Base-by-base conservation (phyloP, 2,113 vertebrate species). In the Beaufortia kweichowensis region DNA sequence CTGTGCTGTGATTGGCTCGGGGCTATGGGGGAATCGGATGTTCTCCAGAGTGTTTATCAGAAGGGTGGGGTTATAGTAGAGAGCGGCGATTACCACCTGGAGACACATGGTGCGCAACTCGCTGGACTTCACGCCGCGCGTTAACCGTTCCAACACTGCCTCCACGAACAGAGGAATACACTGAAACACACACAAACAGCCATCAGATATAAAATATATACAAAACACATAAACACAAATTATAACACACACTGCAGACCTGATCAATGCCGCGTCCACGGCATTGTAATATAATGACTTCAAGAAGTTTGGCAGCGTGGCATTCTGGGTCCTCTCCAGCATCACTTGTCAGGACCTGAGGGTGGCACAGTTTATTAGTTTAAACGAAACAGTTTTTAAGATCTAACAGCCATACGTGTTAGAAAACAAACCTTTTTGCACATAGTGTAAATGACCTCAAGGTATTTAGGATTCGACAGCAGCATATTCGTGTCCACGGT, bases 81-180 rank as follows among this genome's bases (percentile, higher is more conserved):
- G 91, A 0, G 95, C 95, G 19, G 96, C 96, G 17, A 99, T 97
- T 15, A 94, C 95, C 77, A 99, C 97, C 90, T 99, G 96, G 53
- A 99, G 93, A 84, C 97, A 98, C 96, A 98, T 98, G 50, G 95
- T 97, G 19, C 96, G 93, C 23, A 99, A 93, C 85, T 98, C 96
- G 0, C 93, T 95, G 24, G 96, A 95, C 86, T 98, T 97, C 81
- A 99, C 97, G 2, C 95, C 95, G 8, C 95, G 92, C 3, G 95
- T 97, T 86, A 99, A 81, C 8, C 97, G 91, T 86, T 98, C 97
- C 88, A 99, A 87, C 55, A 95, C 96, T 0, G 94, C 94, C 79
- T 99, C 95, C 86, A 99, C 95, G 21, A 99, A 97, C 69, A 96
- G 91, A 0, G 96, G 97, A 79, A 99, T 94, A 77, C 95, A 96